Evolutionary conservation across 2,797 vertebrate species (phyloP), one percentile per base, ranked within the genome.

Genomic region (Margarornis squamiger): DNA sequence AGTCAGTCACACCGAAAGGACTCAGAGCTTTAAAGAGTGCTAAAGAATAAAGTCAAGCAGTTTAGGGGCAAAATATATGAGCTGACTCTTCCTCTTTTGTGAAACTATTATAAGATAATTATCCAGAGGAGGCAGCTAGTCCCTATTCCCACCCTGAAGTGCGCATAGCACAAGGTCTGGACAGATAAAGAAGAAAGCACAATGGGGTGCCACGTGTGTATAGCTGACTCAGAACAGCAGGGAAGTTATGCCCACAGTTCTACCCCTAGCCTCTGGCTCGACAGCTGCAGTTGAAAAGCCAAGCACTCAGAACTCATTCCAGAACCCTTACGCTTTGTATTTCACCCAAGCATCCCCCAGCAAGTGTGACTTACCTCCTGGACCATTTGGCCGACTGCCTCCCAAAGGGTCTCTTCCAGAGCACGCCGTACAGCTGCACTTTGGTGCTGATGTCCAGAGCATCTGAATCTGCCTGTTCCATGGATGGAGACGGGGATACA

Each of bases 351-450:
- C 70, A 87, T n/a, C 86, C 76, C 59, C 26, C 63, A 24, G 72
- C 20, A 4, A 2, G 36, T 6, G 32, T 21, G 27, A 4, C 96
- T 97, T 98, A 99, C 99, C 99, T 99, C 97, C 98, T 98, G 88
- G 99, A 99, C 99, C 99, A 99, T 92, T 99, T 99, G 95, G 99
- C 98, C 0, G 99, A 99, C 4, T 98, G 98, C 27, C 99, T 98
- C 95, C 99, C 99, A 3, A 99, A 99, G 10, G 99, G 99, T 97
- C 99, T 98, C 97, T 99, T 99, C 99, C 99, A 99, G 96, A 99
- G 98, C 48, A 99, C 98, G 0, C 99, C 99, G 0, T 99, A 98
- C 68, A 99, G 98, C 98, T 99, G 99, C 98, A 99, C 99, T 97
- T 99, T 99, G 97, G 99, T 99, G 98, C 99, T 99, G 98, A 99